Evolutionary conservation across 2,113 vertebrate species (phyloP).

Genomic region (Probosciger aterrimus): DNA sequence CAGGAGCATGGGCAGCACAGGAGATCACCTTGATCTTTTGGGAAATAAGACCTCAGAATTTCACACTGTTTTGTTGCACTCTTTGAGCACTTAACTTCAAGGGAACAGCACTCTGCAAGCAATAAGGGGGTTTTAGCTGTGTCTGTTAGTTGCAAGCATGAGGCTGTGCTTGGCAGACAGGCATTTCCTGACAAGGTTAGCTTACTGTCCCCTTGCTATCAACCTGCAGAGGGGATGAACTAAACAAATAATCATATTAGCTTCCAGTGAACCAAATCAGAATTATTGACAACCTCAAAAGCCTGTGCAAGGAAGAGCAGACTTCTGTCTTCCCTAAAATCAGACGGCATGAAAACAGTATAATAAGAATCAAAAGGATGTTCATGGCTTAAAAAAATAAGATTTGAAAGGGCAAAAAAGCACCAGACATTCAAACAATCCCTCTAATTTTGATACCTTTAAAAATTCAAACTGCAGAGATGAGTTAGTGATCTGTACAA

Average conservation of each 20-base stretch:
- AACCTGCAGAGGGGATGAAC: slow-evolving; percentile 35
- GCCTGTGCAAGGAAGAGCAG: neutral
- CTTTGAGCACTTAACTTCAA: neutral
- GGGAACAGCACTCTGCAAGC: neutral
- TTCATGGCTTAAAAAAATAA: slow-evolving; percentile 29
- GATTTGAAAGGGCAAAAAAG: neutral
- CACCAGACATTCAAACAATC: slow-evolving; percentile 20
- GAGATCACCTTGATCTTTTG: neutral
- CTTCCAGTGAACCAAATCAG: slow-evolving; percentile 47
- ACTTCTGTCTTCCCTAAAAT: slow-evolving; percentile 30
- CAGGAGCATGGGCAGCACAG: neutral
- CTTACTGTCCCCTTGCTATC: slow-evolving; percentile 28
- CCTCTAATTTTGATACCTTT: slow-evolving; percentile 19
- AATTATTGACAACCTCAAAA: slow-evolving; percentile 58
- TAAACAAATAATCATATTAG: slow-evolving; percentile 58
- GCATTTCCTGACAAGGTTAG: slow-evolving; percentile 25
- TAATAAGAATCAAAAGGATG: slow-evolving; percentile 16
- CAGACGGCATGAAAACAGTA: slow-evolving; percentile 33
- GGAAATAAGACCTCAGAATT: neutral
- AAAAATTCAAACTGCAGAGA: slow-evolving; percentile 43
- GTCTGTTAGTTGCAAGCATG: neutral
- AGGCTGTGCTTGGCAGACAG: slow-evolving; percentile 9
- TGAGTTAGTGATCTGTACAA: slow-evolving; percentile 71
- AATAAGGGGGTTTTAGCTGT: neutral
- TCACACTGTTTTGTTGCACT: neutral